These are phyloP conservation scores for Odontomyia ornata DNA, from an alignment of 2,888 invertebrate genomes.

Conservation along the genomic window DNA sequence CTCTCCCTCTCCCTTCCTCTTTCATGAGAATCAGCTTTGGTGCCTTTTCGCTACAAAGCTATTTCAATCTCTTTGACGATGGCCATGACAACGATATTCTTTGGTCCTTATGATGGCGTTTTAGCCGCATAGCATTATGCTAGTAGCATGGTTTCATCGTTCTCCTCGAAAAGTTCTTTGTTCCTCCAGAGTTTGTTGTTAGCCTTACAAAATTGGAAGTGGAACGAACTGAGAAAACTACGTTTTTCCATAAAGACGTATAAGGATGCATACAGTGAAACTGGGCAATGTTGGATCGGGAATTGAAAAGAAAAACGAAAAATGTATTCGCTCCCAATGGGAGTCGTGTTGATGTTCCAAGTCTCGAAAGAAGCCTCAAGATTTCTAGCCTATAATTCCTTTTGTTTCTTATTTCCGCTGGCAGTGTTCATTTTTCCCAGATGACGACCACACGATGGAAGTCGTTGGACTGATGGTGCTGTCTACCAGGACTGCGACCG, in stretches of 20 bases:
- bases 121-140: not conserved
- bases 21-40: not conserved
- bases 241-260: not conserved
- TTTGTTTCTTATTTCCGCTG: slow-evolving; percentile 18
- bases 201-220: slow-evolving; percentile 12
- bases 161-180: slow-evolving; percentile 4
- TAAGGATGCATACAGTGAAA: not conserved
- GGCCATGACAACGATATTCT: slow-evolving; percentile 24
- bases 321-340: not conserved
- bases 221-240: not conserved
- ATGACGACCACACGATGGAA: not conserved
- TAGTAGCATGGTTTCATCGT: not conserved
- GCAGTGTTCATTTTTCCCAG: not conserved
- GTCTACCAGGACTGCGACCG: not conserved
- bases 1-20: too few relatives aligned
- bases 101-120: not conserved
- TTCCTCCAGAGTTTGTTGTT: not conserved
- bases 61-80: slow-evolving; percentile 33
- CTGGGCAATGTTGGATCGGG: not conserved
- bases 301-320: slow-evolving; percentile 9
- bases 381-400: slow-evolving; percentile 15
- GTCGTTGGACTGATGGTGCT: not conserved
- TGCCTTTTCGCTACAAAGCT: slow-evolving; percentile 4
- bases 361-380: not conserved
- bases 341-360: not conserved